Percentiles rank a stretch among this genome's conserved stretches.
phyloP scores from a whole-genome alignment of 2,888 invertebrate species.

The Agrochola macilenta region DNA sequence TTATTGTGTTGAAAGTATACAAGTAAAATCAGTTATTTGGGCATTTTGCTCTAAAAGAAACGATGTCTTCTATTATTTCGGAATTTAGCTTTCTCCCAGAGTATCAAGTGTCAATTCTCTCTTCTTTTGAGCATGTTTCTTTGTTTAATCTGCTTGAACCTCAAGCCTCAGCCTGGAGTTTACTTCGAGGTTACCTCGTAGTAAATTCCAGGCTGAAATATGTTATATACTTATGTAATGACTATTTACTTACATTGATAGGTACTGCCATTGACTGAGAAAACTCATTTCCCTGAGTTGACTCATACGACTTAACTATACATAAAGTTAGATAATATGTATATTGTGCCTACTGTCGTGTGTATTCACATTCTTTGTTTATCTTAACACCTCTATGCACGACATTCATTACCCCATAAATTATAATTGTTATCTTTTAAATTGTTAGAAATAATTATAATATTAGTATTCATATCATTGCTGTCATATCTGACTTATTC shows the following conservation, averaged over 20 bases:
- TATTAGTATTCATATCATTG: slow-evolving; percentile 19
- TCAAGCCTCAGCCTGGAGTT: no score
- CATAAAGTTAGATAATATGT: slow-evolving; percentile 21
- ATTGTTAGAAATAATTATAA: slow-evolving; percentile 33
- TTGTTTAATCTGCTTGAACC: background rate
- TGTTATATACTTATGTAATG: slow-evolving; percentile 20
- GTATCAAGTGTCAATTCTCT: background rate
- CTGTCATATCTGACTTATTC: slow-evolving; percentile 13
- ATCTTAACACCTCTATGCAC: slow-evolving; percentile 14
- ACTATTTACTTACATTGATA: slow-evolving; percentile 16
- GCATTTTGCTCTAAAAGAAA: background rate
- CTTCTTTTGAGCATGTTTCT: background rate
- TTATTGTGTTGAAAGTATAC: background rate
- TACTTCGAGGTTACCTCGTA: slow-evolving; percentile 20
- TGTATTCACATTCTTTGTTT: slow-evolving; percentile 27
- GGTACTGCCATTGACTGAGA: slow-evolving; percentile 23
- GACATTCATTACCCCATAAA: slow-evolving; percentile 29
- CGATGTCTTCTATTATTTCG: background rate
- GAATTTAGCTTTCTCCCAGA: background rate
- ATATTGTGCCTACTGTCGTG: background rate
- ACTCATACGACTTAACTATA: slow-evolving; percentile 28
- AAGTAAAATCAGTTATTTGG: background rate
- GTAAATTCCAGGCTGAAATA: slow-evolving; percentile 15
- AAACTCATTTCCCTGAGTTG: slow-evolving; percentile 40
- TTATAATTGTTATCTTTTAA: slow-evolving; percentile 39